Evolutionary conservation across 2,888 invertebrate species (phyloP).

Genomic region (Syrista parreyssii): DNA sequence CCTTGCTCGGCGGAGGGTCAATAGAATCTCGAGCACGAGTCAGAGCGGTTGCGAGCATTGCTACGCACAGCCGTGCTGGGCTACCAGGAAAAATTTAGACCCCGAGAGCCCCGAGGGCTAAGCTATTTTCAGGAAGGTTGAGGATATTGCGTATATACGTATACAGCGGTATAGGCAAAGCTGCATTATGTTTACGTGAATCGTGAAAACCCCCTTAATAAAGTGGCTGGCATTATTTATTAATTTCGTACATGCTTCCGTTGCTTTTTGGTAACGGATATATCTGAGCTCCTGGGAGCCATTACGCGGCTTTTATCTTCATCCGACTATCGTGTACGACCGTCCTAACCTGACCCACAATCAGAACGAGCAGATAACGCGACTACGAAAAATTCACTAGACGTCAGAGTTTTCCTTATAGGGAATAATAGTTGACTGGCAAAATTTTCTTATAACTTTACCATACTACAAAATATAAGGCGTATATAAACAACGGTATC

Average conservation of each 20-base stretch:
- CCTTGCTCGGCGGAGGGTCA: conserved; percentile 15
- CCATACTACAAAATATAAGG: neutral
- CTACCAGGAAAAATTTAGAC: conserved; percentile 34
- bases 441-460: neutral
- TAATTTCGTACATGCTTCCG: conserved; percentile 35
- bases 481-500: neutral
- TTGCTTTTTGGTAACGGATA: neutral
- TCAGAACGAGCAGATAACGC: neutral
- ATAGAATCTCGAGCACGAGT: conserved; percentile 15
- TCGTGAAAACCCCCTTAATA: conserved; percentile 35
- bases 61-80: neutral
- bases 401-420: neutral
- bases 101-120: conserved; percentile 34
- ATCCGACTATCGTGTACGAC: neutral
- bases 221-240: conserved; percentile 44
- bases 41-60: neutral
- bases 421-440: neutral
- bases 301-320: neutral
- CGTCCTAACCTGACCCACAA: neutral
- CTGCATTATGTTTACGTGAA: conserved; percentile 18
- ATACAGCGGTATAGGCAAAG: conserved; percentile 8
- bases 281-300: neutral
- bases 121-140: conserved; percentile 25
- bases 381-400: neutral
- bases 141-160: conserved; percentile 28